These are phyloP conservation scores for Heliangelus exortis DNA, from an alignment of 2,797 vertebrate genomes.

Conservation along the genomic window DNA sequence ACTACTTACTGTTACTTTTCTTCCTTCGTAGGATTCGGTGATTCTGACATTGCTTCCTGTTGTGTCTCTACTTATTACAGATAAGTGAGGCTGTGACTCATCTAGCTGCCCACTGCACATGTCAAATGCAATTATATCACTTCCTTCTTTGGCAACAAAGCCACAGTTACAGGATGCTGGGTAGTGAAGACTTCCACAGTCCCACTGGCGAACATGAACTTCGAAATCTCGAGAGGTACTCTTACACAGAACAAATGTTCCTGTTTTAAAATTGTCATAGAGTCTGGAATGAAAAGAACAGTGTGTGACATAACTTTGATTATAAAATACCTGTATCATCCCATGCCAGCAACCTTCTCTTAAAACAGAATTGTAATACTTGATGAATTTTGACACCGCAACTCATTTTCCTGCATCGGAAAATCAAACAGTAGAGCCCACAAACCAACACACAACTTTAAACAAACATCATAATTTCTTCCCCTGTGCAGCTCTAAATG, in stretches of 20 bases:
- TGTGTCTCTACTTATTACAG: constrained; percentile 80
- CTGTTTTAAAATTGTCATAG: constrained; percentile 87
- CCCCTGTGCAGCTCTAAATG: not conserved
- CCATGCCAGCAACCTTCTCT: not conserved
- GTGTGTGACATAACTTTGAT: not conserved
- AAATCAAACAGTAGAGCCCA: not conserved
- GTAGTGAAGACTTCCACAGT: constrained; percentile 84
- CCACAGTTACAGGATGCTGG: constrained; percentile 86
- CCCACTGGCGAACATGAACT: constrained; percentile 89
- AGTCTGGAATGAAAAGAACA: constrained; percentile 69
- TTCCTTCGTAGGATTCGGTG: constrained; percentile 88
- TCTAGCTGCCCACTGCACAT: constrained; percentile 86
- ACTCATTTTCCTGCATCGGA: not conserved
- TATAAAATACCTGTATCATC: not conserved
- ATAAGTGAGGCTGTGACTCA: constrained; percentile 83
- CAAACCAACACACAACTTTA: not conserved
- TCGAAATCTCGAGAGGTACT: constrained; percentile 83
- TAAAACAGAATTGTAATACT: not conserved
- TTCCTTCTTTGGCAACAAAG: constrained; percentile 83
- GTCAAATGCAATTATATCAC: constrained; percentile 83
- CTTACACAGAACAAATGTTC: constrained; percentile 88
- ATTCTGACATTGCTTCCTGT: constrained; percentile 80
- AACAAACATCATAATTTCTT: not conserved
- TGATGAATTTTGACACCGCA: not conserved
- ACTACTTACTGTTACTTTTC: constrained; percentile 90